phyloP scores from a whole-genome alignment of 2,797 vertebrate species.

The Poeciliopsis paucimaculata region DNA sequence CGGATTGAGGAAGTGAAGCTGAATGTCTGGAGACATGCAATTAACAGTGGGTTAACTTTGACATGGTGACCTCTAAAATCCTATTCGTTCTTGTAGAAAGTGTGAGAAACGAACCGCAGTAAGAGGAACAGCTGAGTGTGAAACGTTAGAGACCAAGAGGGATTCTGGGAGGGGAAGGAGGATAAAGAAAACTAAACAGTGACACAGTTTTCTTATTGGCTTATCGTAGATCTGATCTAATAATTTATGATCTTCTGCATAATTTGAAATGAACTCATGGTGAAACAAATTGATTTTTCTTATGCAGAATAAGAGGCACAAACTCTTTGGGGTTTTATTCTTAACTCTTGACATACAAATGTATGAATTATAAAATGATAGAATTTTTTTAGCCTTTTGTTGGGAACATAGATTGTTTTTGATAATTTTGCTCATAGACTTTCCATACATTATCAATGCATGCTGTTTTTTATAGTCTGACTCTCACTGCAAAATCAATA shows the following conservation, averaged over 20 bases:
- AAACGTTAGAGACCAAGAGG: neutral
- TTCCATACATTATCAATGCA: neutral
- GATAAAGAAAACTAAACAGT: slow-evolving; percentile 8
- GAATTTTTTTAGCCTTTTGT: neutral
- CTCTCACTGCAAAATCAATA: neutral
- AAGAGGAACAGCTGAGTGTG: slow-evolving; percentile 3
- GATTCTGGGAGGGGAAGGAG: slow-evolving; percentile 4
- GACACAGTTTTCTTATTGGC: slow-evolving; percentile 5
- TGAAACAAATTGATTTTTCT: neutral
- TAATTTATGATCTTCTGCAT: neutral
- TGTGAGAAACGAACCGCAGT: slow-evolving; percentile 11
- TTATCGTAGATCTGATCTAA: slow-evolving; percentile 4
- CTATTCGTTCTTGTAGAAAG: slow-evolving; percentile 46
- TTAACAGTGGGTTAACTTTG: slow-evolving; percentile 44
- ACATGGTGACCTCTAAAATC: slow-evolving; percentile 37
- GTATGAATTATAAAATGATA: neutral
- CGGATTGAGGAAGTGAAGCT: slow-evolving; percentile 67
- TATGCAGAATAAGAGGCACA: neutral
- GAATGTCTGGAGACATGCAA: slow-evolving; percentile 60
- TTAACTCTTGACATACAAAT: neutral
- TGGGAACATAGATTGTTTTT: neutral
- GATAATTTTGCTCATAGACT: neutral
- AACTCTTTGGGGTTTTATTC: neutral
- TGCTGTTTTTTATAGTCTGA: neutral
- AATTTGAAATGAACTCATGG: neutral